Conservation (phyloP, 2,888 invertebrate genomes). For the Conchocele bisecta region DNA sequence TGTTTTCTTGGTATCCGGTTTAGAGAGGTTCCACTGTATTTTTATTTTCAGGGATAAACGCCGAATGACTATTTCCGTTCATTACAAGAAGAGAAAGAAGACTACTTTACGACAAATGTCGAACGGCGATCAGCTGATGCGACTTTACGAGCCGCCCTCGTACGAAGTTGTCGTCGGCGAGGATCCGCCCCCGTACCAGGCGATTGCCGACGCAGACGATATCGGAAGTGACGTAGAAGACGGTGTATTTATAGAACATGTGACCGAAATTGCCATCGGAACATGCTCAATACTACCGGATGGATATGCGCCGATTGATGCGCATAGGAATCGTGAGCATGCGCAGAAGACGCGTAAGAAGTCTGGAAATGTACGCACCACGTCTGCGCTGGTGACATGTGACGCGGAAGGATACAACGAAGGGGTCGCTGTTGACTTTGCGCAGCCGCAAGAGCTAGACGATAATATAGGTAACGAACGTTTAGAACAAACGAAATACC, state of each 20-base stretch:
- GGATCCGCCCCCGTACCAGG: slow-evolving; percentile 61
- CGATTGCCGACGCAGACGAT: slow-evolving; percentile 28
- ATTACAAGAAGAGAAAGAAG: slow-evolving; percentile 34
- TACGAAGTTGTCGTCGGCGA: slow-evolving; percentile 67
- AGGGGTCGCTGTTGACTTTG: too few species aligned
- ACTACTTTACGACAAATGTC: slow-evolving; percentile 26
- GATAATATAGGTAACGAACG: too few species aligned
- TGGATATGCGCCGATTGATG: neutral
- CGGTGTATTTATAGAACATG: neutral
- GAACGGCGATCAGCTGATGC: slow-evolving; percentile 45
- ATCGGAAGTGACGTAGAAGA: slow-evolving; percentile 32
- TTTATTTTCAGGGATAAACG: slow-evolving; percentile 32
- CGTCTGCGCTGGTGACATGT: slow-evolving; percentile 46
- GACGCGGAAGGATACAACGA: slow-evolving; percentile 44
- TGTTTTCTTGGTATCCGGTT: too few species aligned
- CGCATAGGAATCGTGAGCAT: neutral
- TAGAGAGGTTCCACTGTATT: too few species aligned
- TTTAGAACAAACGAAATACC: slow-evolving; percentile 38
- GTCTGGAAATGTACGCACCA: slow-evolving; percentile 6
- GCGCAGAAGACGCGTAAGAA: neutral
- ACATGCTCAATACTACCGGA: slow-evolving; percentile 9
- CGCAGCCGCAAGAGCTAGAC: too few species aligned
- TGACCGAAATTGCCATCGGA: neutral
- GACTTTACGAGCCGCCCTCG: slow-evolving; percentile 67
- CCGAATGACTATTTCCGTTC: slow-evolving; percentile 35